Evolutionary conservation across 2,888 invertebrate species (phyloP), one percentile per base, ranked within the genome.

Genomic region (Dicranocentrus wangi): DNA sequence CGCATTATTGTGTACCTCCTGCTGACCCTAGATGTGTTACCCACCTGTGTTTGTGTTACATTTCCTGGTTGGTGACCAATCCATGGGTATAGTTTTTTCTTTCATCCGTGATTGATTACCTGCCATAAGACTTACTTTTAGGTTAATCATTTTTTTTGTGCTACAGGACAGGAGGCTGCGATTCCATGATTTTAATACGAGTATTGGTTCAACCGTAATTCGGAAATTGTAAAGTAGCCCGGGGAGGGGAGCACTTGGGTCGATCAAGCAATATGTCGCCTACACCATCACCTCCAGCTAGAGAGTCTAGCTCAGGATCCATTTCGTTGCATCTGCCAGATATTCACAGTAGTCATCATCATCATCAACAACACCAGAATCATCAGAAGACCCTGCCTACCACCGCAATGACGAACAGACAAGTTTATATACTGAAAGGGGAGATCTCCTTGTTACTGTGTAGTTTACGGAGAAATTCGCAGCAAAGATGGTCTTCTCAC

Each of bases 401-500:
- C 17, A 27, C 60, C 21, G 21, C 66, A 0, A 69, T 81, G 77
- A 47, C 77, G 2, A 73, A 43, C 43, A 55, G 81, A 51, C 83
- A 83, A 63, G 81, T 82, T 15, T 83, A 82, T 53, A 82, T 83
- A 21, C 73, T 87, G 13, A 86, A 85, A 60, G 86, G 87, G 1
- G 87, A 87, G 75, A 84, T 87, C 19, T 81, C 83, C 42, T 43
- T 85, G 25, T 58, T 87, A 25, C 79, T 85, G 15, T 72, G 84
- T 15, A 85, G 81, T 81, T 53, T 87, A 10, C 71, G 83, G 19
- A 77, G 85, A 32, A 82, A 81, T 13, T 79, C 84, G 1, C 84
- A 83, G 58, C 83, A 83, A 60, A 71, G 87, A 72, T 87, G 87
- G 87, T 82, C 85, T 15, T 84, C 87, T 28, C 85, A 83, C 65